These are phyloP conservation scores for Virgularia gustaviana DNA, from an alignment of 92 coral and sea anemone genomes.

Conservation along the genomic window DNA sequence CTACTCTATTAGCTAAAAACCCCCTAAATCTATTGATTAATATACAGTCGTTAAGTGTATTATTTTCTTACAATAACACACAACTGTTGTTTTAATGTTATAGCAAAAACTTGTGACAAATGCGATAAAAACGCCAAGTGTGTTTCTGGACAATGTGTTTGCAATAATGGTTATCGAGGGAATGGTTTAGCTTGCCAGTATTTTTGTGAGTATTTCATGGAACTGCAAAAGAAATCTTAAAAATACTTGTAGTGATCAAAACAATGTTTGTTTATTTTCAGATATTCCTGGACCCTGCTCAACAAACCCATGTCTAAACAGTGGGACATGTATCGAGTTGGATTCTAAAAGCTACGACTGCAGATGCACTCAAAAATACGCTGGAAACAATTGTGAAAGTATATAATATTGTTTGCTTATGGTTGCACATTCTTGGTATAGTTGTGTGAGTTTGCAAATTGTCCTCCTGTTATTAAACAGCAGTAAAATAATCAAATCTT, in stretches of 20 bases:
- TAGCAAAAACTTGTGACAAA: conserved; percentile 41
- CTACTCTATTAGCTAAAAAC: too few relatives aligned
- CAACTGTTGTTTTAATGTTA: conserved; percentile 3
- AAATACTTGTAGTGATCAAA: background rate
- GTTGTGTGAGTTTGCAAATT: background rate
- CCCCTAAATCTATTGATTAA: too few relatives aligned
- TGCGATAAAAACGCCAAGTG: conserved; percentile 24
- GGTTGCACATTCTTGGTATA: background rate
- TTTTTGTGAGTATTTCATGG: conserved; percentile 1
- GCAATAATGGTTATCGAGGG: conserved; percentile 13
- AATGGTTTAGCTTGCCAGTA: conserved; percentile 9
- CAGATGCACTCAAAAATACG: conserved; percentile 42
- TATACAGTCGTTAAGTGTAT: background rate
- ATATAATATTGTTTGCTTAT: too few relatives aligned
- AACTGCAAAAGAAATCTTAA: background rate
- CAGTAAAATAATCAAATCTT: too few relatives aligned
- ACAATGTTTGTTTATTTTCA: background rate
- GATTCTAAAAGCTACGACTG: conserved; percentile 37
- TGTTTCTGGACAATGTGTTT: conserved; percentile 18
- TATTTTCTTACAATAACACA: background rate
- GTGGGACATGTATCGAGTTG: conserved; percentile 45
- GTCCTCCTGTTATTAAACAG: too few relatives aligned
- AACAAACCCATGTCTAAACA: conserved; percentile 54
- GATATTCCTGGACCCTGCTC: conserved; percentile 54
- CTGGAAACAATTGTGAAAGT: conserved; percentile 58